Evolutionary conservation across 2,888 invertebrate genomes (phyloP).

Genomic region (Prosopocoilus inquinatus): DNA sequence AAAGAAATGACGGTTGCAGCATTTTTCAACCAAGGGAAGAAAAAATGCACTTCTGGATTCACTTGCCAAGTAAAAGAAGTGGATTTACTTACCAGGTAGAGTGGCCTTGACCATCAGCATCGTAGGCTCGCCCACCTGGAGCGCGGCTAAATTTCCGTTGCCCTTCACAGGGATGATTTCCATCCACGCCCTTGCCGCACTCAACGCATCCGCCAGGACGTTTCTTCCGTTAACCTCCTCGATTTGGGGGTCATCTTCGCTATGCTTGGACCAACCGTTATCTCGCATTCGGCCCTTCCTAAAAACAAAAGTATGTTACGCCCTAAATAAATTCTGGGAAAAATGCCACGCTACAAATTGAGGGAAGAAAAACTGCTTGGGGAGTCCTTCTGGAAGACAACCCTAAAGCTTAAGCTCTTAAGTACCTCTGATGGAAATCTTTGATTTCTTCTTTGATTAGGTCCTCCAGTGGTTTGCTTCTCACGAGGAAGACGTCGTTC

Average conservation of each 20-base stretch:
- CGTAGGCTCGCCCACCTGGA: constrained; percentile 72
- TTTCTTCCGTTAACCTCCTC: constrained; percentile 37
- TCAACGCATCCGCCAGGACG: constrained; percentile 31
- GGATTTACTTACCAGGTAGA: constrained; percentile 55
- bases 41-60: neutral
- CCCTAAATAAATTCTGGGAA: neutral
- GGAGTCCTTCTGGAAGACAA: no score
- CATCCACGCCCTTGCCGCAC: constrained; percentile 67
- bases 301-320: constrained; percentile 17
- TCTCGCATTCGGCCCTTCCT: constrained; percentile 63
- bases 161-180: constrained; percentile 54
- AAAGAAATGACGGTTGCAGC: constrained; percentile 29
- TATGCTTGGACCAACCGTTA: constrained; percentile 55
- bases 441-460: constrained; percentile 54
- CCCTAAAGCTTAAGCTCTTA: no score
- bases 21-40: no score
- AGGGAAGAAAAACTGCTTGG: no score
- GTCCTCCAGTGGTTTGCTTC: constrained; percentile 56
- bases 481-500: constrained; percentile 56
- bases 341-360: neutral
- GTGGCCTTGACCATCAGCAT: constrained; percentile 65
- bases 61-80: no score
- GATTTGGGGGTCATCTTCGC: constrained; percentile 37
- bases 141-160: constrained; percentile 54
- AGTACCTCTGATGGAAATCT: constrained; percentile 9